Evolutionary conservation across 2,113 vertebrate genomes (phyloP).

Genomic region (Thinocorus orbignyianus): DNA sequence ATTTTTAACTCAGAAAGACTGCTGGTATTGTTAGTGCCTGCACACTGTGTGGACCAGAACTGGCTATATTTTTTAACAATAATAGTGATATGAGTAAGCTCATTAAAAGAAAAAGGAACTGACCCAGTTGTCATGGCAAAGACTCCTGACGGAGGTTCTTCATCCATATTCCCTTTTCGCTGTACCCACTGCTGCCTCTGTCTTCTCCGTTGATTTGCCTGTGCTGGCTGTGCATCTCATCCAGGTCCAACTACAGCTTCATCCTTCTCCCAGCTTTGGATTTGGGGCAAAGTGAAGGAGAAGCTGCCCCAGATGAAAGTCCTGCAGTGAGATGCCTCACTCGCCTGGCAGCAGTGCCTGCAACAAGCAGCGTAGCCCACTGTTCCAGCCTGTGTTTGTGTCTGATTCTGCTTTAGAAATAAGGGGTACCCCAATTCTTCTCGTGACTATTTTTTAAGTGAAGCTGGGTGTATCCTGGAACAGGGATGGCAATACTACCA

Average conservation of each 20-base stretch:
- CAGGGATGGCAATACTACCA: neutral
- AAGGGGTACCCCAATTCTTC: neutral
- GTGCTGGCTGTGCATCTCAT: neutral
- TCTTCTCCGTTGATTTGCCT: neutral
- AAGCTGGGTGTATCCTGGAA: neutral
- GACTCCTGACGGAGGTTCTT: neutral
- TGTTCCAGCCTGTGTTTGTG: neutral
- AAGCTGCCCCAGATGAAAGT: neutral
- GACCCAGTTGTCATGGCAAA: conserved; percentile 43
- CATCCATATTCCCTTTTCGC: neutral
- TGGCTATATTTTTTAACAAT: neutral
- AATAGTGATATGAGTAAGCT: neutral
- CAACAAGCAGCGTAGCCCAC: neutral
- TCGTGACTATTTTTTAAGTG: accelerated
- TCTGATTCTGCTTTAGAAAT: neutral
- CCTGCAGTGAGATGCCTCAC: accelerated
- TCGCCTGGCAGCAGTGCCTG: too few species aligned
- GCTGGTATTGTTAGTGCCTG: accelerated
- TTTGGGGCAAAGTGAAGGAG: neutral
- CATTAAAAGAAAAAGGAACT: neutral
- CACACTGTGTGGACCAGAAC: neutral
- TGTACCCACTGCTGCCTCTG: neutral
- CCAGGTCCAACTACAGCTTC: accelerated
- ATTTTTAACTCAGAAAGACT: neutral
- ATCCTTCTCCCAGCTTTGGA: neutral